Evolutionary conservation across 2,797 vertebrate genomes (phyloP).

Genomic region (Austrolebias charrua): DNA sequence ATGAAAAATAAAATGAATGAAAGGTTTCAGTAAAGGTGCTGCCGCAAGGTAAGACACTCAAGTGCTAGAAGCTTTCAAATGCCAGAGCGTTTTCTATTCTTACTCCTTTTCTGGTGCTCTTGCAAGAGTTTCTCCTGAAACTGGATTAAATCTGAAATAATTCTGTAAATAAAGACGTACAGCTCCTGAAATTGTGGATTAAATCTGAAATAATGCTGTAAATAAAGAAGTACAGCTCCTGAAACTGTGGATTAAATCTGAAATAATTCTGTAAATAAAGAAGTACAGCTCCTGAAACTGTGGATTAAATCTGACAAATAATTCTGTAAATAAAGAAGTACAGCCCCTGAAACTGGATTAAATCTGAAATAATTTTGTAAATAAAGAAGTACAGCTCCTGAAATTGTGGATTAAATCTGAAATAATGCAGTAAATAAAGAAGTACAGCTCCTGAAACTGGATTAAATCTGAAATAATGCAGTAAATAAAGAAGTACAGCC

Average conservation of each 20-base stretch:
- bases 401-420: constrained; percentile 13
- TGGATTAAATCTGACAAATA: too few species aligned
- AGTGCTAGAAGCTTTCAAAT: constrained; percentile 36
- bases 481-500: too few species aligned
- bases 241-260: too few species aligned
- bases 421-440: background rate
- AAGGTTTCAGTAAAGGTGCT: background rate
- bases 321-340: too few species aligned
- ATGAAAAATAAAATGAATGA: constrained; percentile 5
- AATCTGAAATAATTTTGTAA: background rate
- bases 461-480: constrained; percentile 2
- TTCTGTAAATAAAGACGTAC: too few species aligned
- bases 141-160: too few species aligned
- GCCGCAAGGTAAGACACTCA: constrained; percentile 21
- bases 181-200: too few species aligned
- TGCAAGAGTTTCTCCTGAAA: constrained; percentile 13
- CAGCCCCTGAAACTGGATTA: constrained; percentile 11
- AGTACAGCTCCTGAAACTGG: constrained; percentile 1
- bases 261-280: too few species aligned
- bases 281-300: too few species aligned
- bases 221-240: too few species aligned
- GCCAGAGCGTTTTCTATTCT: constrained; percentile 53
- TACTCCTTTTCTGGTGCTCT: constrained; percentile 46
- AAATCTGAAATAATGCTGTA: too few species aligned
- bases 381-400: background rate